phyloP scores from a whole-genome alignment of 2,113 vertebrate species.

The Cyprinus carpio region DNA sequence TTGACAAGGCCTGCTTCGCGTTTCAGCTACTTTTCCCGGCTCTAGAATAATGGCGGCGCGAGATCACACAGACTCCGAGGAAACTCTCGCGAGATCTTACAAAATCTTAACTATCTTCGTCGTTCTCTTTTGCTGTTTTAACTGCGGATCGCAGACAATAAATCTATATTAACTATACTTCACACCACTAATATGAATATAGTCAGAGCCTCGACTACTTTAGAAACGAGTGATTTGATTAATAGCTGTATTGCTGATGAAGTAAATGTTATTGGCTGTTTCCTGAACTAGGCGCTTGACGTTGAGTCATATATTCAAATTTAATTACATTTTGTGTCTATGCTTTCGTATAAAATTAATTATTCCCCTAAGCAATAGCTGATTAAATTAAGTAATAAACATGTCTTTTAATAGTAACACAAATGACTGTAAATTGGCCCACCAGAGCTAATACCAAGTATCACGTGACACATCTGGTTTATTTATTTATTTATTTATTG shows the following conservation, averaged over 20 bases:
- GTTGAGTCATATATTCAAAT: neutral
- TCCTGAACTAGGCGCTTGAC: neutral
- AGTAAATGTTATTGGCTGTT: neutral
- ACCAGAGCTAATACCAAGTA: too few species aligned
- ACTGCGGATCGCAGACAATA: too few species aligned
- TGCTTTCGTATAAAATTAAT: neutral
- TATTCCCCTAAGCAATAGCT: neutral
- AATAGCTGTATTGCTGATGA: neutral
- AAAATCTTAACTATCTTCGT: too few species aligned
- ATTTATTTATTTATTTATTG: too few species aligned
- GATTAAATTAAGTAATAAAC: neutral
- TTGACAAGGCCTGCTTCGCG: slow-evolving; percentile 52
- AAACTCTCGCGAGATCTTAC: too few species aligned
- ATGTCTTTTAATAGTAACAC: neutral
- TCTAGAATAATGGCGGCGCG: slow-evolving; percentile 60
- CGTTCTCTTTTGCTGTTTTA: too few species aligned
- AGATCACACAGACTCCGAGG: too few species aligned
- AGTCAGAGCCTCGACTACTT: neutral
- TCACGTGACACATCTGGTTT: too few species aligned
- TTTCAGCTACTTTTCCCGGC: slow-evolving; percentile 26
- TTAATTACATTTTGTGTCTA: neutral
- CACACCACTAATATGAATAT: neutral
- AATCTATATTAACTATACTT: too few species aligned
- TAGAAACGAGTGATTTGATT: neutral
- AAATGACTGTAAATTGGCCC: too few species aligned